A percentile compares a stretch with the other conserved stretches of the same genome.
phyloP scores from a whole-genome alignment of 2,113 vertebrate species.

The Thinocorus orbignyianus region DNA sequence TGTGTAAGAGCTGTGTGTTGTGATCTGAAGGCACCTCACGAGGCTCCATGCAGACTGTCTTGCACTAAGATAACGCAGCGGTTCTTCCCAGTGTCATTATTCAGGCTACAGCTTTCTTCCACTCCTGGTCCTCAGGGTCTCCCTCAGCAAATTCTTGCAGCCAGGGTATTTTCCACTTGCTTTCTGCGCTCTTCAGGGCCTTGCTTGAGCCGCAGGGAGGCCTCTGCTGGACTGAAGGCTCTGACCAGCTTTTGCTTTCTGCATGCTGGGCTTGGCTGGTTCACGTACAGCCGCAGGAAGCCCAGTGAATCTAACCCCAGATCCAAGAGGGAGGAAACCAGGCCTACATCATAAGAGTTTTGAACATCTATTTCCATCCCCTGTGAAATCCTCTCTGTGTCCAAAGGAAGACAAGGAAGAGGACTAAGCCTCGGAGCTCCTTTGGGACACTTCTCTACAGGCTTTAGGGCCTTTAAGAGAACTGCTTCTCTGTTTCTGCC shows the following conservation, averaged over 20 bases:
- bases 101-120: background rate
- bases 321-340: background rate
- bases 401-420: background rate
- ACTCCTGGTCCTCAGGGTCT: background rate
- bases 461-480: background rate
- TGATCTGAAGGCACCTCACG: background rate
- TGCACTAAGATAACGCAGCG: background rate
- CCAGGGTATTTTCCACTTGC: background rate
- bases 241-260: background rate
- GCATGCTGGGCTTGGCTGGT: background rate
- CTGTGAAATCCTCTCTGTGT: background rate
- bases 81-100: background rate
- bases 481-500: background rate
- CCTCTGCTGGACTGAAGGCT: background rate
- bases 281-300: background rate
- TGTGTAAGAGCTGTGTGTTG: background rate
- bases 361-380: background rate
- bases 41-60: background rate
- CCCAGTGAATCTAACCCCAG: fast-evolving
- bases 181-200: background rate
- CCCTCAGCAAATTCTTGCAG: background rate
- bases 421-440: background rate
- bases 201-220: background rate
- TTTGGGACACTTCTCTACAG: background rate
- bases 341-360: background rate